phyloP scores from a whole-genome alignment of 2,888 invertebrate genomes.

The Acronicta alni region DNA sequence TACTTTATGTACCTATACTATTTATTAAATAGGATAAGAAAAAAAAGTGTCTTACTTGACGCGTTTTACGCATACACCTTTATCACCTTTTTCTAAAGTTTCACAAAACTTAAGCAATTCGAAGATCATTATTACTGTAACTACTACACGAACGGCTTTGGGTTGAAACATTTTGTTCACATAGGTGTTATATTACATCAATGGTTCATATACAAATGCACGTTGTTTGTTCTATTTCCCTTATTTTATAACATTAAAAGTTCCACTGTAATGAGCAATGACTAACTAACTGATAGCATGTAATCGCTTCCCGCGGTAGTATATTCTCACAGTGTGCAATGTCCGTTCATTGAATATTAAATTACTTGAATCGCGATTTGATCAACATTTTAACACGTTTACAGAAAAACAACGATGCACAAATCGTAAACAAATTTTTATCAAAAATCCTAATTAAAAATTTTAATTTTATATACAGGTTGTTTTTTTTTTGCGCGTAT shows the following conservation, averaged over 20 bases:
- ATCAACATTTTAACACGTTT: constrained; percentile 16
- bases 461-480: constrained; percentile 34
- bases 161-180: constrained; percentile 41
- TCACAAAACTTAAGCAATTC: constrained; percentile 30
- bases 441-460: constrained; percentile 23
- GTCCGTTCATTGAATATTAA: constrained; percentile 4
- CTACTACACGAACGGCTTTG: constrained; percentile 16
- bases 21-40: background rate
- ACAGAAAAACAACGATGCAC: constrained; percentile 2
- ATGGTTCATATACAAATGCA: constrained; percentile 30
- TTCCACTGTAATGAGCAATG: constrained; percentile 25
- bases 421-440: background rate
- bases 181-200: constrained; percentile 20
- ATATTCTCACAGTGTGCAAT: constrained; percentile 13
- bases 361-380: constrained; percentile 10
- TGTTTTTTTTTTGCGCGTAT: constrained; percentile 24
- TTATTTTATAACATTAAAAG: constrained; percentile 41
- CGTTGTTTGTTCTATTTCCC: constrained; percentile 24
- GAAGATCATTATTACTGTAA: constrained; percentile 18
- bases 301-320: constrained; percentile 25
- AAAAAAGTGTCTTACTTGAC: constrained; percentile 42
- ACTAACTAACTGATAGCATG: constrained; percentile 39
- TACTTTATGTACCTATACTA: no score
- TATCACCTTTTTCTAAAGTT: constrained; percentile 15
- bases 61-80: constrained; percentile 30